These are phyloP conservation scores for Dryobota labecula DNA, from an alignment of 2,888 invertebrate species.

Conservation along the genomic window DNA sequence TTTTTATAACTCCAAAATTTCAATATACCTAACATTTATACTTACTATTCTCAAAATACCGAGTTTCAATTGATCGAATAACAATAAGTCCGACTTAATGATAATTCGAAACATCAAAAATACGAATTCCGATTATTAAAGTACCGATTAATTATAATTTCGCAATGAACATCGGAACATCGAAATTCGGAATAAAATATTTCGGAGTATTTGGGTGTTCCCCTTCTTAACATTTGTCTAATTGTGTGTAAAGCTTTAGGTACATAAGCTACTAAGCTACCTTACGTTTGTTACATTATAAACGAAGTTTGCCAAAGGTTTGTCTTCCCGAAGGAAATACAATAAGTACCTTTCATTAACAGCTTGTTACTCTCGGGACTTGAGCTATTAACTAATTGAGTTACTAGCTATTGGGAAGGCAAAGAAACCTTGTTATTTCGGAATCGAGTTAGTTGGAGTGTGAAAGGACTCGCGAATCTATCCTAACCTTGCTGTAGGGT, in stretches of 20 bases:
- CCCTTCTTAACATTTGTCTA: not conserved
- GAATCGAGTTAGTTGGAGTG: not conserved
- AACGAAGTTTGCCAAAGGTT: constrained; percentile 1
- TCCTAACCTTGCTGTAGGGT: not conserved
- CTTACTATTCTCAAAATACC: too few species aligned
- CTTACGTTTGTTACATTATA: not conserved
- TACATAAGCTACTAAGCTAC: not conserved
- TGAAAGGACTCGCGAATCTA: not conserved
- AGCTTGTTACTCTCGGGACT: not conserved
- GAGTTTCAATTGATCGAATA: too few species aligned
- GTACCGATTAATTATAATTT: too few species aligned
- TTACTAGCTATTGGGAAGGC: not conserved
- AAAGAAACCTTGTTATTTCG: constrained; percentile 5
- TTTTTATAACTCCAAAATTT: too few species aligned
- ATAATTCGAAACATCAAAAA: too few species aligned
- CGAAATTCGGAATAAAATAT: too few species aligned
- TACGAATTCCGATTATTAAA: too few species aligned
- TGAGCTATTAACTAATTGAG: constrained; percentile 40
- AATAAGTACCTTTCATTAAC: constrained; percentile 7
- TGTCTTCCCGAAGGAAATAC: not conserved
- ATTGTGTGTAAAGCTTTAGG: not conserved
- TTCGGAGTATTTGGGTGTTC: too few species aligned
- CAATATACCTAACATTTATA: too few species aligned
- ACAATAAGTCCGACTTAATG: too few species aligned
- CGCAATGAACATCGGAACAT: too few species aligned